Percentiles rank a stretch among this genome's conserved stretches.
These are phyloP conservation scores for Oxyura jamaicensis DNA, from an alignment of 2,113 vertebrate species.

Conservation along the genomic window DNA sequence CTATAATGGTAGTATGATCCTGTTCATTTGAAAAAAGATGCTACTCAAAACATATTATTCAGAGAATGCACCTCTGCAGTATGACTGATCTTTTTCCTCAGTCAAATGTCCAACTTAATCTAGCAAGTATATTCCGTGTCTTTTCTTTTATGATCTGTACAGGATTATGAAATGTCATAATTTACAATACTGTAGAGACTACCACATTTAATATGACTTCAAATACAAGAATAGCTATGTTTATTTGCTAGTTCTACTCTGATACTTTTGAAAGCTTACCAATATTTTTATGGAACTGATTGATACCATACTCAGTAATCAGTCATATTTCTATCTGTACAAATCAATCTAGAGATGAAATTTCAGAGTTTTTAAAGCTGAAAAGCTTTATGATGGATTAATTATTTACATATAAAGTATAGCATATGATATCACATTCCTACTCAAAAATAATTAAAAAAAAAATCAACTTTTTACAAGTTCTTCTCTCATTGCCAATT, in stretches of 20 bases:
- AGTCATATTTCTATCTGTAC: slow-evolving; percentile 21
- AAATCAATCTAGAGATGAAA: slow-evolving; percentile 39
- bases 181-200: background rate
- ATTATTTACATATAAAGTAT: no score
- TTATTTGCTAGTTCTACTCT: slow-evolving; percentile 30
- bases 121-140: background rate
- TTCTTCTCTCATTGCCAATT: background rate
- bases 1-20: background rate
- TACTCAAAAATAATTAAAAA: background rate
- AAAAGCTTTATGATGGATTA: no score
- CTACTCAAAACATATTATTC: slow-evolving; percentile 18
- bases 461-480: background rate
- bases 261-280: slow-evolving; percentile 40
- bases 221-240: background rate
- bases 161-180: background rate
- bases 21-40: slow-evolving; percentile 36
- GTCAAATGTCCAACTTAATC: background rate
- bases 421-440: background rate
- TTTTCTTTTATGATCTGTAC: background rate
- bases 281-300: slow-evolving; percentile 8
- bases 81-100: background rate
- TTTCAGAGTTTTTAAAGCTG: background rate
- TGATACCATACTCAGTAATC: background rate
- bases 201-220: background rate
- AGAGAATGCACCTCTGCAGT: background rate